A percentile compares a stretch with the other conserved stretches of the same genome.
Conservation (phyloP, 2,797 vertebrate species). For the Jordanella pulchra region DNA sequence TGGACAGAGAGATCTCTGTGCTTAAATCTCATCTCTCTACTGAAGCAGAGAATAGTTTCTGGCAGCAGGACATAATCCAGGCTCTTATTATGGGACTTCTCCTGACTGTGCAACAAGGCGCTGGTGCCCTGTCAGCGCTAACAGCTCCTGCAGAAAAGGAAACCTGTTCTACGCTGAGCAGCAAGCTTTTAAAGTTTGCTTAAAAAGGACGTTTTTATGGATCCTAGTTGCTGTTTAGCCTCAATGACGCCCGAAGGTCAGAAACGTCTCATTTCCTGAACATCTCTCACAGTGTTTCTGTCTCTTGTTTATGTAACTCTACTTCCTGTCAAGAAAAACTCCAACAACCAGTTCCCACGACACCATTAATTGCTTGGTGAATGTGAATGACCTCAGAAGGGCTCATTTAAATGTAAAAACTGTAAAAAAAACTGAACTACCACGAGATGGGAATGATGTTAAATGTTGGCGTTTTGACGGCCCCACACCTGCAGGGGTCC, state of each 20-base stretch:
- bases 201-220: conserved; percentile 36
- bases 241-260: conserved; percentile 50
- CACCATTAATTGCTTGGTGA: neutral
- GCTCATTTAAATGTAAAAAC: conserved; percentile 19
- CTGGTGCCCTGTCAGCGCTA: conserved; percentile 7
- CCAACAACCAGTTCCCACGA: conserved; percentile 17
- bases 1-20: neutral
- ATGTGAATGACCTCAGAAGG: conserved; percentile 11
- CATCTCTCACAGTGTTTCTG: conserved; percentile 11
- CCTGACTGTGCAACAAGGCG: neutral
- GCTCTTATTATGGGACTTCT: neutral
- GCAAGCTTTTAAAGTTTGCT: conserved; percentile 17
- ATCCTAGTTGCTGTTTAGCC: conserved; percentile 6
- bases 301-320: conserved; percentile 25
- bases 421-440: conserved; percentile 40
- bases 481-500: conserved; percentile 63
- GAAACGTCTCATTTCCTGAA: conserved; percentile 14
- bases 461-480: conserved; percentile 22
- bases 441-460: conserved; percentile 55
- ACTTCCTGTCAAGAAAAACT: conserved; percentile 38
- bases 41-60: neutral
- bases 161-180: conserved; percentile 20
- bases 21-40: neutral
- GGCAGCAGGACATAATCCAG: neutral
- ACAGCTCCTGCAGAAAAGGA: conserved; percentile 13